These are phyloP conservation scores for Lepus europaeus DNA, from an alignment of 2,113 vertebrate species.

Conservation along the genomic window DNA sequence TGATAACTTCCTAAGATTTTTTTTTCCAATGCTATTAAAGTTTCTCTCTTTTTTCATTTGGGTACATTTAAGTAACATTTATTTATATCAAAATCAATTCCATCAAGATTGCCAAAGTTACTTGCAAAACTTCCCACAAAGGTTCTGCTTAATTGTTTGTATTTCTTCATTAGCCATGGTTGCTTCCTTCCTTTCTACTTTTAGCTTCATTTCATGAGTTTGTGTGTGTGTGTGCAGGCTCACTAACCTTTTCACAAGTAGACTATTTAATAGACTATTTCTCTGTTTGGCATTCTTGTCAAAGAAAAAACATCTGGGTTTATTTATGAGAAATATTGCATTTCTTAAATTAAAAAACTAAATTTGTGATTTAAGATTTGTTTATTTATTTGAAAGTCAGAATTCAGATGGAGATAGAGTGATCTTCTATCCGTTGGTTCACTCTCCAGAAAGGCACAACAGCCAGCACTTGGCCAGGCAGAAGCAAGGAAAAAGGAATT, in stretches of 20 bases:
- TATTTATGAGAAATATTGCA: not conserved
- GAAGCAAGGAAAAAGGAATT: too few species aligned
- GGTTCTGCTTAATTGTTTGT: not conserved
- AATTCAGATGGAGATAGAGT: too few species aligned
- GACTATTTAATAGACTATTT: not conserved
- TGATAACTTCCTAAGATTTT: not conserved
- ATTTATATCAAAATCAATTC: not conserved
- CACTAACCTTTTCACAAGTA: not conserved
- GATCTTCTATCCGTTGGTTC: too few species aligned
- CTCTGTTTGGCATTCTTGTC: not conserved
- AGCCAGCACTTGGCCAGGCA: too few species aligned
- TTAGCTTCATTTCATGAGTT: not conserved
- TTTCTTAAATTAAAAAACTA: constrained; percentile 37
- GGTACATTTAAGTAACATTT: not conserved
- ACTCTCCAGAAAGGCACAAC: too few species aligned
- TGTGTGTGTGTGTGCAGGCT: not conserved
- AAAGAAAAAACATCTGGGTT: not conserved
- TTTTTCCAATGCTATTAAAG: not conserved
- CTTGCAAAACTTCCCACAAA: not conserved
- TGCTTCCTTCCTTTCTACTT: not conserved
- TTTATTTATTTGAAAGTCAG: too few species aligned
- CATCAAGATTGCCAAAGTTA: not conserved
- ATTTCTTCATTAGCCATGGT: not conserved
- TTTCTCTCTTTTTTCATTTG: constrained; percentile 15
- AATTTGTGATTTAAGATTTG: not conserved